Percentiles rank a stretch among this genome's conserved stretches.
These are phyloP conservation scores for Podarcis cretensis DNA, from an alignment of 2,113 vertebrate genomes.

Conservation along the genomic window DNA sequence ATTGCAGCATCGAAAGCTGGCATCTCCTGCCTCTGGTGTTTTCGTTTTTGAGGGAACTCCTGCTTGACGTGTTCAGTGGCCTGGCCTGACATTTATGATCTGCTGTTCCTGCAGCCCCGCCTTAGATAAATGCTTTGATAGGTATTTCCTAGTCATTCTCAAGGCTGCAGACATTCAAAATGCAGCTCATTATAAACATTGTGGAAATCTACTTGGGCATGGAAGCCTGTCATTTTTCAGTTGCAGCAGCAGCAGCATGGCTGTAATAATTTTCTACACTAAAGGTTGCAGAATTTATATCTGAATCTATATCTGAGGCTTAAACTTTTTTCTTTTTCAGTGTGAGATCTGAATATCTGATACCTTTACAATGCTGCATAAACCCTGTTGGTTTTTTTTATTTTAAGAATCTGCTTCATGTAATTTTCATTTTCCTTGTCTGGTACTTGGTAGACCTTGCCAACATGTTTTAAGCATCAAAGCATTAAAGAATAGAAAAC, in stretches of 20 bases:
- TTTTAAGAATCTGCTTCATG: fast-evolving
- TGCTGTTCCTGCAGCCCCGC: background rate
- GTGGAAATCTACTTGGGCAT: background rate
- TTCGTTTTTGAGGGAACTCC: background rate
- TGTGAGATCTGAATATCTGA: background rate
- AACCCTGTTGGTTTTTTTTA: background rate
- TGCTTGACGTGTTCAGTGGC: background rate
- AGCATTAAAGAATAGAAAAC: background rate
- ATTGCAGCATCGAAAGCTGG: background rate
- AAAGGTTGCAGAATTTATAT: background rate
- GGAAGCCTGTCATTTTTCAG: background rate
- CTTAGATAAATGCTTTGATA: background rate
- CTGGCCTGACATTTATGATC: background rate
- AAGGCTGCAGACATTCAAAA: background rate
- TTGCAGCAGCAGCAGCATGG: background rate
- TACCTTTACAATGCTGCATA: background rate
- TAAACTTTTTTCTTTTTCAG: background rate
- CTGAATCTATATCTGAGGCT: no score
- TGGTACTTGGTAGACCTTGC: background rate
- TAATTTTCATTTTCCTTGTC: background rate
- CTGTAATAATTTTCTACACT: background rate
- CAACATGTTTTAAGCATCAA: background rate
- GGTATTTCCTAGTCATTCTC: background rate
- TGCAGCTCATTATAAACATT: background rate
- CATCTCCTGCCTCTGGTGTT: background rate